Evolutionary conservation across 1,140 invertebrate species (phyloP).

Genomic region (Brachystomella parvula): DNA sequence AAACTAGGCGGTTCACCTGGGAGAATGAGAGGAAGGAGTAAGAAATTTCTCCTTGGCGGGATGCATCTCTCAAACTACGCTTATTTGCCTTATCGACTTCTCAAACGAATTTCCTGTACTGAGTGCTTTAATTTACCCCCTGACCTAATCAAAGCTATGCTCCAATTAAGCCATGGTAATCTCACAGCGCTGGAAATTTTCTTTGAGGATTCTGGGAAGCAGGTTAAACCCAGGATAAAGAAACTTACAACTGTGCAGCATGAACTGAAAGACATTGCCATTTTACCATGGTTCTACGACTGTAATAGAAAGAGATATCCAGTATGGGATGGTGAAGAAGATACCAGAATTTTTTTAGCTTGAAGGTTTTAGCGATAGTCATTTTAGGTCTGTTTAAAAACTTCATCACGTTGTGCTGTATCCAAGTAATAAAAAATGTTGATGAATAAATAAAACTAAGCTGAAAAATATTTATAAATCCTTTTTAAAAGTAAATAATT

Average conservation of each 20-base stretch:
- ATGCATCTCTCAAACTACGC: constrained; percentile 11
- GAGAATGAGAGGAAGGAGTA: not conserved
- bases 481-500: too few species aligned
- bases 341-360: constrained; percentile 1
- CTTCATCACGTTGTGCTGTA: not conserved
- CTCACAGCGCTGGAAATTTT: not conserved
- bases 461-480: too few species aligned
- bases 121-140: not conserved
- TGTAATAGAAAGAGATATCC: constrained; percentile 21
- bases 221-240: not conserved
- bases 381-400: not conserved
- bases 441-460: too few species aligned
- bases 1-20: not conserved
- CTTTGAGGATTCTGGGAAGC: not conserved
- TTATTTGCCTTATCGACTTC: constrained; percentile 9
- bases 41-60: constrained; percentile 8
- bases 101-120: not conserved
- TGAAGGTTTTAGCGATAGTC: not conserved
- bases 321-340: constrained; percentile 1
- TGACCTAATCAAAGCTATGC: not conserved
- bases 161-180: not conserved
- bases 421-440: not conserved
- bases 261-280: constrained; percentile 8
- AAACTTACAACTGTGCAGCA: not conserved
- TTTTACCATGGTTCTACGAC: constrained; percentile 21